Conservation (phyloP, 1,140 invertebrate species). For the Hycleus phaleratus region DNA sequence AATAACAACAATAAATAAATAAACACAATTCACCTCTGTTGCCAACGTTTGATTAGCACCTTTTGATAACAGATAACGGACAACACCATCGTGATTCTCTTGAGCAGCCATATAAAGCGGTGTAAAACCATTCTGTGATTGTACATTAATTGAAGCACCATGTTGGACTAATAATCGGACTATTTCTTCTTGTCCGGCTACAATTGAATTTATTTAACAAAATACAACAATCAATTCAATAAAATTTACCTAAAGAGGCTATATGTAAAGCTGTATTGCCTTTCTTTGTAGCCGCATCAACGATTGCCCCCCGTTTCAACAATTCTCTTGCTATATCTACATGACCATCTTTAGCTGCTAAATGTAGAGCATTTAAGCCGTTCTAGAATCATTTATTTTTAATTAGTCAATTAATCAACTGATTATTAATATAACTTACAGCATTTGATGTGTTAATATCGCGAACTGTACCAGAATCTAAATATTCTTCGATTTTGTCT, state of each 20-base stretch:
- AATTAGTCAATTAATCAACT: not conserved
- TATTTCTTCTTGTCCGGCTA: conserved; percentile 90
- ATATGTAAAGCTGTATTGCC: conserved; percentile 99
- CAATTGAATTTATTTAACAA: not conserved
- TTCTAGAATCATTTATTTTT: conserved; percentile 58
- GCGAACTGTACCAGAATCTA: conserved; percentile 75
- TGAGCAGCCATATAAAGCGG: conserved; percentile 99
- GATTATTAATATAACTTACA: conserved; percentile 53
- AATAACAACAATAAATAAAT: not conserved
- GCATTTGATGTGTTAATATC: conserved; percentile 98
- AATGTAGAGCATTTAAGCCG: conserved; percentile 93
- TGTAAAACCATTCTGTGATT: conserved; percentile 96
- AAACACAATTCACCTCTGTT: conserved; percentile 68
- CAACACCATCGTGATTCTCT: conserved; percentile 94
- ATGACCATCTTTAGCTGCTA: conserved; percentile 97
- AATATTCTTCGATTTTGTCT: conserved; percentile 88
- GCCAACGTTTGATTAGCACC: conserved; percentile 94
- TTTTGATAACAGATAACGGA: conserved; percentile 84
- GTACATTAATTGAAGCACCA: conserved; percentile 91
- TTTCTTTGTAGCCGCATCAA: conserved; percentile 98
- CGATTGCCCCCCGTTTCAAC: conserved; percentile 79
- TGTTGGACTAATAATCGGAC: conserved; percentile 82
- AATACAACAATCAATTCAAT: not conserved
- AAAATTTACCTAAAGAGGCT: conserved; percentile 75
- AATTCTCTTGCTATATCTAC: conserved; percentile 89